Evolutionary conservation across 2,113 vertebrate genomes (phyloP).

Genomic region (Taxidea taxus): DNA sequence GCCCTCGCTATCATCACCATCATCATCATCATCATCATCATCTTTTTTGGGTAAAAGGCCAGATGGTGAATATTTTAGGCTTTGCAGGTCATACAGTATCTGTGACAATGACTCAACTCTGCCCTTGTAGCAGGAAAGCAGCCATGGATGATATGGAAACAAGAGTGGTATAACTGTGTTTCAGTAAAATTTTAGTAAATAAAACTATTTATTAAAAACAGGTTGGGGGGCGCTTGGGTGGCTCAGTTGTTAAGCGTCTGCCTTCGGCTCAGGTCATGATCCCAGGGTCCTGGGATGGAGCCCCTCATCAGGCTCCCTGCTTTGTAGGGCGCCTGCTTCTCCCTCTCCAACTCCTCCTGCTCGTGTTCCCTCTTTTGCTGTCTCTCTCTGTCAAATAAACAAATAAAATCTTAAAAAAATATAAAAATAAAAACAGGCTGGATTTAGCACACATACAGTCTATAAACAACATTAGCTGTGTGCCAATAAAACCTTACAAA

Average conservation of each 20-base stretch:
- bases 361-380: too few species aligned
- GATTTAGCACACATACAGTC: not conserved
- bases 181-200: not conserved
- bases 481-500: not conserved
- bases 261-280: too few species aligned
- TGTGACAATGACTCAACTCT: not conserved
- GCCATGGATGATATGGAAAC: not conserved
- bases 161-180: not conserved
- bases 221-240: not conserved
- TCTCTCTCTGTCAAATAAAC: too few species aligned
- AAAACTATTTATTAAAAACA: not conserved
- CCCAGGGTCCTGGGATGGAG: too few species aligned
- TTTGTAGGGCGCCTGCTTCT: too few species aligned
- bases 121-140: not conserved
- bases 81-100: not conserved
- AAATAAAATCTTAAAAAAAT: too few species aligned
- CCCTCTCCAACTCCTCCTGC: too few species aligned
- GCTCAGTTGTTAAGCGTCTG: too few species aligned
- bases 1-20: too few species aligned
- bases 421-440: not conserved
- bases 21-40: not conserved
- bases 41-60: not conserved
- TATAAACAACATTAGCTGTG: not conserved
- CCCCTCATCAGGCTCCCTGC: too few species aligned
- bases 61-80: not conserved